Percentiles rank a stretch among this genome's conserved stretches.
Evolutionary conservation across 2,113 vertebrate species (phyloP).

Genomic region (Perccottus glenii): DNA sequence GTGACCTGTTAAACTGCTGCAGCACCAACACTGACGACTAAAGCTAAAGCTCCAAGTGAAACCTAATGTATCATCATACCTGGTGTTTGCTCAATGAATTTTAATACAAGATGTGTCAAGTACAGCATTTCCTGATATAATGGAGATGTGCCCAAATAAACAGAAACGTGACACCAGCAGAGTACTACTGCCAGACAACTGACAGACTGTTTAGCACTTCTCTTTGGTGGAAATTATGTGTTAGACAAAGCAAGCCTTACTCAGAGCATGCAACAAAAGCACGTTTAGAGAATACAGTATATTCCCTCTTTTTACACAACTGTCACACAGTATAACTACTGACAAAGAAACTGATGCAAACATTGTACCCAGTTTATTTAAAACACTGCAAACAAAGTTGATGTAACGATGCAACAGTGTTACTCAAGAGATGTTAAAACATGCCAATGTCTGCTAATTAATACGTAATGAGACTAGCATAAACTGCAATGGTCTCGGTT

Average conservation of each 20-base stretch:
- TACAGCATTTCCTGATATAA: neutral
- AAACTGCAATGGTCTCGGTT: constrained; percentile 38
- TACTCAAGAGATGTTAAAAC: constrained; percentile 29
- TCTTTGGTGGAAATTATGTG: neutral
- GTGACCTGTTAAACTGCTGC: constrained; percentile 31
- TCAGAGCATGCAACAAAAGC: constrained; percentile 8
- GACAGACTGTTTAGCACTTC: neutral
- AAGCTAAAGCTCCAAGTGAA: neutral
- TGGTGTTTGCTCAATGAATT: neutral
- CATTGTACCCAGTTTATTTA: neutral
- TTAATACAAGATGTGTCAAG: neutral
- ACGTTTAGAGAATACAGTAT: constrained; percentile 2
- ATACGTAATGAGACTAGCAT: constrained; percentile 19
- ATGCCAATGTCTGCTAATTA: neutral
- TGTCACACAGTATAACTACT: constrained; percentile 5
- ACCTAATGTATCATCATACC: neutral
- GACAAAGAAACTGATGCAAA: constrained; percentile 16
- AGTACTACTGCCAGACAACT: neutral
- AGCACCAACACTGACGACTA: constrained; percentile 13
- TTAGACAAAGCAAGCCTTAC: constrained; percentile 15
- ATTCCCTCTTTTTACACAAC: constrained; percentile 4
- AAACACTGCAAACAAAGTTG: neutral
- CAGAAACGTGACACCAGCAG: neutral
- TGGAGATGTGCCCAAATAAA: neutral
- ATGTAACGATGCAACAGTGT: constrained; percentile 39